Base-by-base conservation (phyloP, 1,140 invertebrate genomes). In the Charaxes varanes region DNA sequence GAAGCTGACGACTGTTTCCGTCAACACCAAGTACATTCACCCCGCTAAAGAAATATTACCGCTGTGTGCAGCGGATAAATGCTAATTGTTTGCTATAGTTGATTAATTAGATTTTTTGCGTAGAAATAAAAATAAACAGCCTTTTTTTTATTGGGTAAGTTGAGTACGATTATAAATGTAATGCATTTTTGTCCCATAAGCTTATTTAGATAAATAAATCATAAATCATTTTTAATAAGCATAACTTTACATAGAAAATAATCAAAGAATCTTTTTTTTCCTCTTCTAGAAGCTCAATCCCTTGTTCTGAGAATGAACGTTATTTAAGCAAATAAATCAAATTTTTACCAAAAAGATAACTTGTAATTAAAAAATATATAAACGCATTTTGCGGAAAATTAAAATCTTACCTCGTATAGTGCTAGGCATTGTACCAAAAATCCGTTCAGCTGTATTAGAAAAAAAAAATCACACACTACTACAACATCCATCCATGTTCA, bases 361-460 rank as follows among this genome's bases (percentile, higher is more conserved):
- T n/a, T n/a, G n/a, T n/a, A n/a, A n/a, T n/a, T n/a, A n/a, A n/a
- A n/a, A n/a, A n/a, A n/a, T n/a, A n/a, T n/a, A n/a, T n/a, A n/a
- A n/a, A n/a, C n/a, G n/a, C n/a, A n/a, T n/a, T n/a, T n/a, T n/a
- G n/a, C n/a, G n/a, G n/a, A n/a, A n/a, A n/a, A n/a, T 6, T n/a
- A 31, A 47, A 47, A 49, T 65, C 67, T 62, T 50, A 81, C 77
- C 77, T 81, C 77, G 49, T 43, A 81, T 81, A 34, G 77, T 78
- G 34, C 77, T 81, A 19, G 77, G 77, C 73, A 78, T 81, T 69
- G 69, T 78, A 65, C 33, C 50, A 62, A 31, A 62, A 76, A 78
- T 76, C 76, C 73, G 33, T 40, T 14, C 41, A 30, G 16, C 12
- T 19, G n/a, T 44, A 31, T 51, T 41, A 33, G 28, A 60, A 55